phyloP scores from a whole-genome alignment of 2,113 vertebrate genomes.

The Melanerpes formicivorus region DNA sequence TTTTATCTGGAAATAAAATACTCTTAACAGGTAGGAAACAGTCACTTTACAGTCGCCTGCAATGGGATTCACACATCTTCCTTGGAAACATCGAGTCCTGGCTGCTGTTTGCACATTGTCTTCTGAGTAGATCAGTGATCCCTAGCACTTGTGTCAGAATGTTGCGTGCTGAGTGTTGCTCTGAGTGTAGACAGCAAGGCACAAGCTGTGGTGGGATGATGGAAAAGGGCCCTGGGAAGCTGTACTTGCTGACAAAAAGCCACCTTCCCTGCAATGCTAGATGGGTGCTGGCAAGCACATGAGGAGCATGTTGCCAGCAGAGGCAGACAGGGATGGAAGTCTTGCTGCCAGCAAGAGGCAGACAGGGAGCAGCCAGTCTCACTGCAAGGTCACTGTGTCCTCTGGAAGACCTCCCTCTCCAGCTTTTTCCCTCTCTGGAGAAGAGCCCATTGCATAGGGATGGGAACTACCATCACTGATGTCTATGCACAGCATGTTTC shows the following conservation, averaged over 20 bases:
- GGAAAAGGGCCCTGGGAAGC: not conserved
- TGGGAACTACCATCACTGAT: not conserved
- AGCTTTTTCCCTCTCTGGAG: not conserved
- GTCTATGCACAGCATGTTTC: not conserved
- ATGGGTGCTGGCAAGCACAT: conserved; percentile 15
- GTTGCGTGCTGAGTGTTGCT: rapidly evolving
- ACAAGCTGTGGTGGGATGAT: not conserved
- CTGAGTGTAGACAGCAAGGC: not conserved
- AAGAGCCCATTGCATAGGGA: not conserved
- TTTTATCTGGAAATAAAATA: not conserved
- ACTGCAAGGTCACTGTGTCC: conserved; percentile 20
- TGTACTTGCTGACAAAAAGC: not conserved
- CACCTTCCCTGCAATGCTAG: not conserved
- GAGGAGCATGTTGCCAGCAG: not conserved
- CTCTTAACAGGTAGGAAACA: not conserved
- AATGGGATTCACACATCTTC: not conserved
- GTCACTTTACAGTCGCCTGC: not conserved
- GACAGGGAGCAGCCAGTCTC: conserved; percentile 12
- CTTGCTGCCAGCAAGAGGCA: conserved; percentile 36
- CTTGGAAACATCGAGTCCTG: not conserved
- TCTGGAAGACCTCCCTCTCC: conserved; percentile 44
- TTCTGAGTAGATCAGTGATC: not conserved
- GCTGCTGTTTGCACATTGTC: not conserved
- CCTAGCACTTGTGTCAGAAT: not conserved
- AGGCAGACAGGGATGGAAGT: conserved; percentile 14